Base-by-base conservation (phyloP, 2,888 invertebrate genomes). In the Sialis fuliginosa region DNA sequence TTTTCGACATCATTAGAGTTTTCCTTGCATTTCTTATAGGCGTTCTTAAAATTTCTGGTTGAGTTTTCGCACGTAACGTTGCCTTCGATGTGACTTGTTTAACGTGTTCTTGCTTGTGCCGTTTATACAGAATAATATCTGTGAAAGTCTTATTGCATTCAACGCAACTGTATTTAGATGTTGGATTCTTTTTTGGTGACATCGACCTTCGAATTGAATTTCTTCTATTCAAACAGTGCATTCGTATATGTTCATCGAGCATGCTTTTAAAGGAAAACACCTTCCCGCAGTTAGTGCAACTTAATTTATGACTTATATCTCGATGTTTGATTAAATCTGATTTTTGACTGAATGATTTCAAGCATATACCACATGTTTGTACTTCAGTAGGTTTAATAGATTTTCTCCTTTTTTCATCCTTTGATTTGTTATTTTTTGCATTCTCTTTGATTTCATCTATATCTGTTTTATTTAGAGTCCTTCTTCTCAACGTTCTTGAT, bases 241-340 rank as follows among this genome's bases (percentile, higher is more conserved):
- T 54, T 7, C 60, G 53, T 4, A 61, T 48, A 48, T 65, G 64
- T 22, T 56, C 53, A 44, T 63, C 62, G 1, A 64, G 51, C 10
- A 61, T 49, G 8, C 63, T 46, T 49, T 58, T 59, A 3, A 62
- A 62, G 6, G 54, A 31, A 49, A 64, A 65, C 2, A 50, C 48
- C 6, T 49, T 46, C 6, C 52, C 51, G 48, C 65, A 65, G 9
- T 55, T 56, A 5, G 48, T 46, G 50, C 65, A 65, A 1, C 50
- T 46, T 7, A 32, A 10, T 35, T 47, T 41, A 8, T 47, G 22
- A 22, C 42, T 42, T 30, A 32, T 33, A 6, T 47, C 47, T 10
- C 64, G 68, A 53, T 71, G 71, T 50, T 60, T 68, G 1, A 62
- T 63, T 48, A 70, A 61, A 54, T 70, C 68, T 0, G 70, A 69